These are phyloP conservation scores for Limnothrissa miodon DNA, from an alignment of 2,113 vertebrate genomes.

Conservation along the genomic window DNA sequence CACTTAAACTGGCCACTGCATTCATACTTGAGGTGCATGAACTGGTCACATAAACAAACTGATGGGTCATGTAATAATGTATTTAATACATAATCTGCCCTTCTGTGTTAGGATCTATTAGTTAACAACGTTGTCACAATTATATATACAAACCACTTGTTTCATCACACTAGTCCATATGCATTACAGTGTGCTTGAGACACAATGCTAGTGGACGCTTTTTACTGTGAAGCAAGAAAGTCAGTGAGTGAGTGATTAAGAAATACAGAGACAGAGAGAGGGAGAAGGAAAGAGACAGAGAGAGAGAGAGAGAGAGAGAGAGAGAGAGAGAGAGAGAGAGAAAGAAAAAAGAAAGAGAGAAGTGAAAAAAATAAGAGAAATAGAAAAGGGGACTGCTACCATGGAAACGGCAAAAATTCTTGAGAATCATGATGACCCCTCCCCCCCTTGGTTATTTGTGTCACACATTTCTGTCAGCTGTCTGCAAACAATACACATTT, in stretches of 20 bases:
- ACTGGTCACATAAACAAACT: not conserved
- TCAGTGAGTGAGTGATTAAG: not conserved
- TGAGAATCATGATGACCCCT: constrained; percentile 29
- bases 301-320: not conserved
- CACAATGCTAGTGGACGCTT: not conserved
- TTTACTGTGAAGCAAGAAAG: not conserved
- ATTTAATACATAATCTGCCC: not conserved
- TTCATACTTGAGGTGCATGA: not conserved
- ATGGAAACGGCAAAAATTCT: constrained; percentile 37
- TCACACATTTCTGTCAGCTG: constrained; percentile 25
- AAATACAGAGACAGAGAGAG: not conserved
- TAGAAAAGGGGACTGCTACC: constrained; percentile 17
- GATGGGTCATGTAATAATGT: not conserved
- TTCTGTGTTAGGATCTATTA: not conserved
- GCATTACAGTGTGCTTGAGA: not conserved
- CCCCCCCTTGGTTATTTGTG: constrained; percentile 27
- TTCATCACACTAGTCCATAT: not conserved
- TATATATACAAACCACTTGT: not conserved
- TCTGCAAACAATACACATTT: not conserved
- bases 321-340: not conserved
- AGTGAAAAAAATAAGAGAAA: not conserved
- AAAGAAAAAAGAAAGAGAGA: too few species aligned
- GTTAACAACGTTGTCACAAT: not conserved
- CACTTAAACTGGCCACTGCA: not conserved
- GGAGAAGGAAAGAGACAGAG: not conserved